phyloP scores from a whole-genome alignment of 2,888 invertebrate genomes.

The Tetheella fluctuosa region DNA sequence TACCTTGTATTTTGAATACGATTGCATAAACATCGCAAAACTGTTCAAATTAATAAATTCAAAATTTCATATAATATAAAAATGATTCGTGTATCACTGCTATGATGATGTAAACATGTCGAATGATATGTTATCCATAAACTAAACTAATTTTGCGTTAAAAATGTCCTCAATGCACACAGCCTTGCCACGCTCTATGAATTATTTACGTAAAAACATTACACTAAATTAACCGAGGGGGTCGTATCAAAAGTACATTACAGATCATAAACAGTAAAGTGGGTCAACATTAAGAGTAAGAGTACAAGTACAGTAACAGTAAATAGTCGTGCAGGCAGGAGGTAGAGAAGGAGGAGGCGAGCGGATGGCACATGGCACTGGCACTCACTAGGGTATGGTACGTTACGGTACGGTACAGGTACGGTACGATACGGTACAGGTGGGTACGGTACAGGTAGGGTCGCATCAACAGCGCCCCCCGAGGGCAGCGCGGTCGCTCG shows the following conservation, averaged over 20 bases:
- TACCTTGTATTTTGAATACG: conserved; percentile 66
- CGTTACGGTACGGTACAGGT: conserved; percentile 38
- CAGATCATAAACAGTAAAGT: conserved; percentile 80
- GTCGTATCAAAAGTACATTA: conserved; percentile 79
- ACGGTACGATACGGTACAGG: conserved; percentile 33
- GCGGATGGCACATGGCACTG: conserved; percentile 55
- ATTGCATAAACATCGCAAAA: conserved; percentile 69
- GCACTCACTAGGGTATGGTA: conserved; percentile 54
- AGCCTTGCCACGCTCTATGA: conserved; percentile 89
- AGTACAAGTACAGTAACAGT: conserved; percentile 72
- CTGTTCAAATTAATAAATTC: conserved; percentile 61
- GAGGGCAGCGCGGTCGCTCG: conserved; percentile 34
- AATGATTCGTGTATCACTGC: conserved; percentile 78
- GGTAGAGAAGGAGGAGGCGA: conserved; percentile 56
- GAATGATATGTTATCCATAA: conserved; percentile 69
- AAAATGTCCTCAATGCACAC: conserved; percentile 87
- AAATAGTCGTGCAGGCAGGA: conserved; percentile 80
- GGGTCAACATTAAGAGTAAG: conserved; percentile 77
- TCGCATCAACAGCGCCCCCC: conserved; percentile 60
- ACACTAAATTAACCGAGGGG: conserved; percentile 82
- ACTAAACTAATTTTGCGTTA: conserved; percentile 82
- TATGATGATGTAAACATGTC: conserved; percentile 78
- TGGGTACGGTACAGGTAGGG: conserved; percentile 41
- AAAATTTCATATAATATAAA: conserved; percentile 62
- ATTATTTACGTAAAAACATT: conserved; percentile 78